Base-by-base conservation (phyloP, 2,797 vertebrate genomes). In the Taenioides sp. region DNA sequence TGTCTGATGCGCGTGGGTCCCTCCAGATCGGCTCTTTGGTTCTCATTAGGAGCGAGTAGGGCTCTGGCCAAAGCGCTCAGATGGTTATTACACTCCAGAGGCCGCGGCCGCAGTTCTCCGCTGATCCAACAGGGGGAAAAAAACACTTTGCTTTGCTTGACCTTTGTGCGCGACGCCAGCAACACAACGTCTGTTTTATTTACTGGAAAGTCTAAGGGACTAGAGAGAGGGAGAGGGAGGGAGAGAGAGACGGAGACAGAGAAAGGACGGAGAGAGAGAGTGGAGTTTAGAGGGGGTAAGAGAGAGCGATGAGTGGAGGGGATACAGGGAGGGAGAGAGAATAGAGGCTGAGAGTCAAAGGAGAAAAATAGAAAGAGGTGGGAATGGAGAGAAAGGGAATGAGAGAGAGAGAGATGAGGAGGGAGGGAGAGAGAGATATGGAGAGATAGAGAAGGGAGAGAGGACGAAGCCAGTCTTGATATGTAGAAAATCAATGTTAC, bases 81-180 rank as follows among this genome's bases (percentile, higher is more conserved):
- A 92, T 90, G 88, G 87, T 92, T 90, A 90, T 93, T 87, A 91
- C 82, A 89, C 89, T 87, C 88, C 84, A 79, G 89, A 90, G 90
- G 80, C 72, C 79, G 84, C 78, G 84, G 86, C 89, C 89, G 80
- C 88, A 82, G 84, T 86, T 91, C 80, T 84, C 82, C 47, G 81
- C 82, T 79, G 84, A 79, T 87, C 76, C 64, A 67, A 73, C 76
- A 79, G 80, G 27, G 25, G 25, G 23, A 22, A 57, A 16, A 75
- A 78, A 87, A 87, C 79, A 52, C 67, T 78, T 83, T 84, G 84
- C 83, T 87, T 80, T 60, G 82, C 67, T 80, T 87, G 85, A 87
- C 88, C 84, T 89, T 87, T 88, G 81, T 83, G 79, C 87, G 70
- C 76, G 67, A 65, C 5, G 74, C 78, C 86, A 80, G 80, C 75